These are phyloP conservation scores for Acronicta aceris DNA, from an alignment of 2,888 invertebrate genomes.

Conservation along the genomic window DNA sequence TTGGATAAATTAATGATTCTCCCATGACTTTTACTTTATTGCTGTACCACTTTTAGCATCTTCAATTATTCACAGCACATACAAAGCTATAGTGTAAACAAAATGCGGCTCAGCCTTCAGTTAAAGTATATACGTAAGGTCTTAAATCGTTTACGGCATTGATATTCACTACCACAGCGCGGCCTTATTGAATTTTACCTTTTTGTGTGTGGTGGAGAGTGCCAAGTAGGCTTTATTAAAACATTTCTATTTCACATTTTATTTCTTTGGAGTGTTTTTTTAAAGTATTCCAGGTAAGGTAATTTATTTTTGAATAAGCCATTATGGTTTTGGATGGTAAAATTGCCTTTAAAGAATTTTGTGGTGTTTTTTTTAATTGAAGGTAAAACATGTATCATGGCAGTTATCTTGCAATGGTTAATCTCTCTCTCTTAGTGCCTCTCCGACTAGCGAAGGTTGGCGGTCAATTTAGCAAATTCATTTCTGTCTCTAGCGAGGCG, in stretches of 20 bases:
- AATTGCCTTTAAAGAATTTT: neutral
- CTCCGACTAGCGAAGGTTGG: no score
- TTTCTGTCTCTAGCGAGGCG: no score
- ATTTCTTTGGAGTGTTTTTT: slow-evolving; percentile 1
- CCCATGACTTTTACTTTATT: no score
- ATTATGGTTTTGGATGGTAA: neutral
- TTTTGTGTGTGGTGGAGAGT: neutral
- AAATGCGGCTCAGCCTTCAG: neutral
- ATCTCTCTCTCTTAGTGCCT: no score
- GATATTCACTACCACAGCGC: slow-evolving; percentile 3
- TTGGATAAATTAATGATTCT: no score
- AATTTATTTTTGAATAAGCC: neutral
- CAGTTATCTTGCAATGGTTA: no score
- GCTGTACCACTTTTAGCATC: no score
- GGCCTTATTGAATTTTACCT: slow-evolving; percentile 6
- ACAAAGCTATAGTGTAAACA: neutral
- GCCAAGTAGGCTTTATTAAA: neutral
- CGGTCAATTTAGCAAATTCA: no score
- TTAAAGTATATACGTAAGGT: neutral
- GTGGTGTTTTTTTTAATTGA: no score
- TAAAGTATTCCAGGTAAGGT: neutral
- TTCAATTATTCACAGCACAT: neutral
- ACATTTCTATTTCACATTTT: neutral
- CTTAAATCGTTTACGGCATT: slow-evolving; percentile 3
- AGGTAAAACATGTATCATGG: no score